Conservation (phyloP, 2,797 vertebrate genomes). For the Paguma larvata region DNA sequence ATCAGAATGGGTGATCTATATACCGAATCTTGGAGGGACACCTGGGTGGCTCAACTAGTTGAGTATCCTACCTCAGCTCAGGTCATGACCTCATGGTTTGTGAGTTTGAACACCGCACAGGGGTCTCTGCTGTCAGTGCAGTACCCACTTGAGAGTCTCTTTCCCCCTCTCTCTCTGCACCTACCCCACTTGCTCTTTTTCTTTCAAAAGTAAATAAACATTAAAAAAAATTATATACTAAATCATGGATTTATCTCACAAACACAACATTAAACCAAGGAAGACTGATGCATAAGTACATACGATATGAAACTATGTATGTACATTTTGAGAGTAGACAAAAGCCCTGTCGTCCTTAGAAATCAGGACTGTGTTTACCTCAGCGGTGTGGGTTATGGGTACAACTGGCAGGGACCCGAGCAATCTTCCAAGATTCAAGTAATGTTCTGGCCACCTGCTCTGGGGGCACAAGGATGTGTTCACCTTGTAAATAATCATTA, state of each 20-base stretch:
- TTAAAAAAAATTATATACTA: background rate
- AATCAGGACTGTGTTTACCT: background rate
- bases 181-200: too few species aligned
- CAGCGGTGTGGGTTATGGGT: background rate
- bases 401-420: accelerated
- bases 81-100: too few species aligned
- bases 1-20: background rate
- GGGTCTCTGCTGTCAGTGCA: too few species aligned
- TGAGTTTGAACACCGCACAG: too few species aligned
- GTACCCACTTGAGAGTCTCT: too few species aligned
- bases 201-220: too few species aligned
- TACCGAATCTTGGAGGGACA: background rate
- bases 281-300: background rate
- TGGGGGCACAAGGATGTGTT: background rate
- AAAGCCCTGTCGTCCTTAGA: background rate
- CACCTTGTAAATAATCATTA: background rate
- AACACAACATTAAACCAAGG: background rate
- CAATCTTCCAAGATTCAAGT: background rate
- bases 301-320: background rate
- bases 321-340: background rate
- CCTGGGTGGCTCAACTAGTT: too few species aligned
- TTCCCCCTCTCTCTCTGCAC: too few species aligned
- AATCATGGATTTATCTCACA: background rate
- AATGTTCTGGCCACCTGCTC: background rate
- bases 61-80: too few species aligned